A percentile compares a stretch with the other conserved stretches of the same genome.
phyloP scores from a whole-genome alignment of 2,888 invertebrate genomes.

The Diachrysia chrysitis region DNA sequence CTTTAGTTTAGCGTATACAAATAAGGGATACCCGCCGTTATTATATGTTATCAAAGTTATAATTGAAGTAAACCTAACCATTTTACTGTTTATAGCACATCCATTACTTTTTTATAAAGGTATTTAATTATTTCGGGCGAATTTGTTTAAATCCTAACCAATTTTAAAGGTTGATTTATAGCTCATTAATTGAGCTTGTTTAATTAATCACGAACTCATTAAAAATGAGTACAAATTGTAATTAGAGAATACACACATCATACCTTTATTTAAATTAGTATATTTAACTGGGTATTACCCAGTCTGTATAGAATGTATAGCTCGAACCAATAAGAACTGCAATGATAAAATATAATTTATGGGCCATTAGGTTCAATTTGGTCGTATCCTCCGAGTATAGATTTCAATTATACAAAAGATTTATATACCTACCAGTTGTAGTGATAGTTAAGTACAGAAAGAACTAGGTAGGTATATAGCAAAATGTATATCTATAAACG shows the following conservation, averaged over 20 bases:
- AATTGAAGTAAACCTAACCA: slow-evolving; percentile 32
- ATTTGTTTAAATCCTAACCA: slow-evolving; percentile 6
- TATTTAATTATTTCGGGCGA: neutral
- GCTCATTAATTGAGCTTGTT: slow-evolving; percentile 24
- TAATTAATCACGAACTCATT: slow-evolving; percentile 22
- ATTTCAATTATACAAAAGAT: slow-evolving; percentile 4
- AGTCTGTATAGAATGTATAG: neutral
- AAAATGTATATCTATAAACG: no score
- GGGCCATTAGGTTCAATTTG: neutral
- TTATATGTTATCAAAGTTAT: slow-evolving; percentile 44
- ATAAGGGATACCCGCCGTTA: slow-evolving; percentile 30
- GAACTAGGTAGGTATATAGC: neutral
- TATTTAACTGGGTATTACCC: neutral
- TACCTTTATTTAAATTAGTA: neutral
- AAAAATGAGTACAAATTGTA: slow-evolving; percentile 18
- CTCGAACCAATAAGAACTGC: neutral
- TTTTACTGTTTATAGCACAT: slow-evolving; percentile 27
- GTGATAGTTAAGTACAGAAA: neutral
- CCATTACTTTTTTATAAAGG: slow-evolving; percentile 14
- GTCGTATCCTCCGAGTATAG: slow-evolving; percentile 1
- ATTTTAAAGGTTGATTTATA: slow-evolving; percentile 17
- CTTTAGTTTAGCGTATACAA: slow-evolving; percentile 24
- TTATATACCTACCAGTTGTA: neutral
- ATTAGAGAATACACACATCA: neutral
- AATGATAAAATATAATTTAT: slow-evolving; percentile 5